Conservation (phyloP, 2,113 vertebrate species). For the Trichomycterus rosablanca region DNA sequence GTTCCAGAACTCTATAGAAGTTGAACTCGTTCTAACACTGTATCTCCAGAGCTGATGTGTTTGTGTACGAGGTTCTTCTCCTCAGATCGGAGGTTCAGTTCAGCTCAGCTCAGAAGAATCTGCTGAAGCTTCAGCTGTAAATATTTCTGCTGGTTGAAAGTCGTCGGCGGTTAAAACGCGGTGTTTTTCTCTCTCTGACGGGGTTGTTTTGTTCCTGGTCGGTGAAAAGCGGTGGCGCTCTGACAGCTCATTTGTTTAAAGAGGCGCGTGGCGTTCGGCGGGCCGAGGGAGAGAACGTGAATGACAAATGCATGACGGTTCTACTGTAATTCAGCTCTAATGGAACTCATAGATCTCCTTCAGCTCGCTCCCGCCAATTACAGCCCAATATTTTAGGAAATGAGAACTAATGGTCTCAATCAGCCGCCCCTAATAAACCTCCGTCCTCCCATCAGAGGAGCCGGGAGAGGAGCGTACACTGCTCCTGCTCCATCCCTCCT, state of each 20-base stretch:
- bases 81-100: too few species aligned
- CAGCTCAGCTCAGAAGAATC: too few species aligned
- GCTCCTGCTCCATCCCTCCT: too few species aligned
- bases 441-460: too few species aligned
- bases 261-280: background rate
- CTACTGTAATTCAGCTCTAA: slow-evolving; percentile 34
- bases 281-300: background rate
- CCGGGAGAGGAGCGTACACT: too few species aligned
- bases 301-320: slow-evolving; percentile 36
- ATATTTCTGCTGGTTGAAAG: too few species aligned
- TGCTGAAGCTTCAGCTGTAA: too few species aligned
- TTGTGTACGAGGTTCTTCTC: too few species aligned
- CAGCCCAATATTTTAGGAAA: slow-evolving; percentile 51
- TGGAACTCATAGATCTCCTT: slow-evolving; percentile 36
- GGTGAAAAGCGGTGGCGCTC: background rate
- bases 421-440: slow-evolving; percentile 30
- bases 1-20: too few species aligned
- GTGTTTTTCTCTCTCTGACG: slow-evolving; percentile 4
- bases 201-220: background rate
- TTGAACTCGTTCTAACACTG: too few species aligned
- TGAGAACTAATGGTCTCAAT: slow-evolving; percentile 48
- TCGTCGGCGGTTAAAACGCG: too few species aligned
- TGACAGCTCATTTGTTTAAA: slow-evolving; percentile 33
- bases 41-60: too few species aligned
- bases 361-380: slow-evolving; percentile 37